Conservation (phyloP, 2,113 vertebrate species). For the Polypterus senegalus region DNA sequence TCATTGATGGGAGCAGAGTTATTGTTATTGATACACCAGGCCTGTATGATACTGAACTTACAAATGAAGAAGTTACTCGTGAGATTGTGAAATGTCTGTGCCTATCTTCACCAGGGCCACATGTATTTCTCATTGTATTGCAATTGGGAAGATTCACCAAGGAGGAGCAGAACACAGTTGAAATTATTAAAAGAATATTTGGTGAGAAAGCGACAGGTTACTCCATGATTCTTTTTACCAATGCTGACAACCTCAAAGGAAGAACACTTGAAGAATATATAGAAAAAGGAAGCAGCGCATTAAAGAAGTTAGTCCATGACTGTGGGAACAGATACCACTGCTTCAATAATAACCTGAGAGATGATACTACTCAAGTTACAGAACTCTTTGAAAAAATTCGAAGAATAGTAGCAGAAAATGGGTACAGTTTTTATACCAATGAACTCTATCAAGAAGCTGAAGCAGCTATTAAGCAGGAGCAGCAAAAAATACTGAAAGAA, state of each 20-base stretch:
- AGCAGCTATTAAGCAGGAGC: constrained; percentile 15
- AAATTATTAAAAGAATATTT: constrained; percentile 15
- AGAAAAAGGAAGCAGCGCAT: not conserved
- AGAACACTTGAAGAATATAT: constrained; percentile 15
- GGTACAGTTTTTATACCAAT: constrained; percentile 13
- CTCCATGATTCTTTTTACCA: constrained; percentile 22
- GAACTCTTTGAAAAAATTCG: constrained; percentile 18
- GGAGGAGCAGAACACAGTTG: constrained; percentile 16
- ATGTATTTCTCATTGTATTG: constrained; percentile 21
- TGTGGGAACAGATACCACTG: constrained; percentile 14
- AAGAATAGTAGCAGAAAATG: constrained; percentile 8
- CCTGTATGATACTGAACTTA: constrained; percentile 13
- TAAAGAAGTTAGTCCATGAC: constrained; percentile 1
- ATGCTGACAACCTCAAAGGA: constrained; percentile 12
- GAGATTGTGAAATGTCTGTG: constrained; percentile 11
- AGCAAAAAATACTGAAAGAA: constrained; percentile 15
- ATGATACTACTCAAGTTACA: constrained; percentile 12
- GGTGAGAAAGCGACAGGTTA: constrained; percentile 8
- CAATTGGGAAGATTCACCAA: constrained; percentile 20
- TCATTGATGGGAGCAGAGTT: constrained; percentile 6
- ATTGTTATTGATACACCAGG: constrained; percentile 23
- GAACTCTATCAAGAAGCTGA: constrained; percentile 15
- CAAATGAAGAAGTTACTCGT: not conserved
- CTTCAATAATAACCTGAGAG: constrained; percentile 15
- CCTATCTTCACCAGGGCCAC: constrained; percentile 21